These are phyloP conservation scores for Rhagonycha fulva DNA, from an alignment of 2,888 invertebrate genomes.

Conservation along the genomic window DNA sequence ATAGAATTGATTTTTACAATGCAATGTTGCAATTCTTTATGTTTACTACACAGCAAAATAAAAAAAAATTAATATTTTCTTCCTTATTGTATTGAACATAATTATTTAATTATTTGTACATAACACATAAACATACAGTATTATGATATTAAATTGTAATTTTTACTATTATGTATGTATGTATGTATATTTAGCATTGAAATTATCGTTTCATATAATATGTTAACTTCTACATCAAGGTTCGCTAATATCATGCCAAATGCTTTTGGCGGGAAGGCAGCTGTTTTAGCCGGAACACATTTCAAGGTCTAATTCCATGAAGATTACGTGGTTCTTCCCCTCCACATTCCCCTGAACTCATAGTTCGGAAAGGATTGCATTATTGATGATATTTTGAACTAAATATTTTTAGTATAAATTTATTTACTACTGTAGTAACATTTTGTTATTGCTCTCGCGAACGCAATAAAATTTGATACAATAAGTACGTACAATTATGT, in stretches of 20 bases:
- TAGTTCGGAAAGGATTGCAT: slow-evolving; percentile 11
- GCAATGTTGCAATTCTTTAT: background rate
- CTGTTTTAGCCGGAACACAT: slow-evolving; percentile 38
- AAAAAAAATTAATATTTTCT: background rate
- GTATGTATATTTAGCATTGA: background rate
- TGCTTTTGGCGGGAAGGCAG: slow-evolving; percentile 40
- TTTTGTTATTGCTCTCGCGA: background rate
- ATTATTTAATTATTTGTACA: too few species aligned
- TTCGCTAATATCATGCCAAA: slow-evolving; percentile 4
- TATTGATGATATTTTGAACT: slow-evolving; percentile 14
- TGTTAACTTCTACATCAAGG: background rate
- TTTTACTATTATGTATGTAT: too few species aligned
- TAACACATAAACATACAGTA: too few species aligned
- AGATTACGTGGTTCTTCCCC: slow-evolving; percentile 35
- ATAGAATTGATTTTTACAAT: background rate
- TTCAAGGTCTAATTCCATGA: slow-evolving; percentile 41
- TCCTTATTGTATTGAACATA: background rate
- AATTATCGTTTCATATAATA: background rate
- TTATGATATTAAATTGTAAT: too few species aligned
- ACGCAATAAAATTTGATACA: background rate
- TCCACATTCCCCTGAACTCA: slow-evolving; percentile 12
- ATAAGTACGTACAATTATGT: background rate
- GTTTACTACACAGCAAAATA: too few species aligned
- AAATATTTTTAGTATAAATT: background rate
- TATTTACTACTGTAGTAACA: background rate